Evolutionary conservation across 2,797 vertebrate genomes (phyloP).

Genomic region (Dallia pectoralis): DNA sequence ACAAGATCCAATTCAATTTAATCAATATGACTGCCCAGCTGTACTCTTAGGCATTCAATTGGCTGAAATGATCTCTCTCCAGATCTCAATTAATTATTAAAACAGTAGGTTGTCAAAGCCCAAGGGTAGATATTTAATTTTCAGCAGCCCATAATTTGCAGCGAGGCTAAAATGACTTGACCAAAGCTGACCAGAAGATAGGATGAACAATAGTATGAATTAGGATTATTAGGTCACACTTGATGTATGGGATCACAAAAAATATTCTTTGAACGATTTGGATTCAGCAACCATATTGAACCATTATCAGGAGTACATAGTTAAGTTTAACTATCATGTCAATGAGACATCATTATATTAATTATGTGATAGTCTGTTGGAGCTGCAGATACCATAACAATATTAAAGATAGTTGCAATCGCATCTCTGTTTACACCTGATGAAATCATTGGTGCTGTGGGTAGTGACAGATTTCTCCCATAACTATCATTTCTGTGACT

Average conservation of each 20-base stretch:
- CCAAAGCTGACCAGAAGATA: not conserved
- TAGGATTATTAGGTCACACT: not conserved
- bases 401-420: slow-evolving; percentile 8
- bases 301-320: slow-evolving; percentile 17
- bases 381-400: slow-evolving; percentile 37
- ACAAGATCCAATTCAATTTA: not conserved
- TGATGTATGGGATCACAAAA: not conserved
- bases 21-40: not conserved
- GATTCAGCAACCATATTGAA: not conserved
- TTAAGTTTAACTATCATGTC: slow-evolving; percentile 28
- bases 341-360: slow-evolving; percentile 20
- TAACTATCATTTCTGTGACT: too few relatives aligned
- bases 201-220: not conserved
- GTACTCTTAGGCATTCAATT: slow-evolving; percentile 1
- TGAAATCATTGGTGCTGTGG: too few relatives aligned
- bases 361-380: slow-evolving; percentile 32
- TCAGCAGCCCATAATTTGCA: not conserved
- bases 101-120: not conserved
- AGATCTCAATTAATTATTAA: not conserved
- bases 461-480: too few relatives aligned
- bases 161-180: slow-evolving; percentile 6
- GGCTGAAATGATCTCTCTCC: not conserved
- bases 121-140: slow-evolving; percentile 4
- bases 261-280: not conserved
- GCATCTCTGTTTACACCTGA: not conserved